These are phyloP conservation scores for Drepana arcuata DNA, from an alignment of 1,140 invertebrate species.

Conservation along the genomic window DNA sequence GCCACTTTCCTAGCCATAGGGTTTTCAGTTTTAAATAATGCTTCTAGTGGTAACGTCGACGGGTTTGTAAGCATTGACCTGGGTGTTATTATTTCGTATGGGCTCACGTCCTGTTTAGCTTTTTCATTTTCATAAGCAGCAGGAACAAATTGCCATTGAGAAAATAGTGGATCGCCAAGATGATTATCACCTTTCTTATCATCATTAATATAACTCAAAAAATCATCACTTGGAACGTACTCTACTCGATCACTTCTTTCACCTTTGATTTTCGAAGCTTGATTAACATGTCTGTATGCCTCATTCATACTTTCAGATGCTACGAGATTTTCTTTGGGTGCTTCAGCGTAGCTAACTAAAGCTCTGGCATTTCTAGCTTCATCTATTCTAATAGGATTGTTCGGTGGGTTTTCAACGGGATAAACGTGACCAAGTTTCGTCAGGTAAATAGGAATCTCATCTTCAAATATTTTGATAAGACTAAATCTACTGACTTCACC, in stretches of 20 bases:
- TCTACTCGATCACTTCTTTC: conserved; percentile 26
- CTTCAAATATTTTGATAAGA: conserved; percentile 76
- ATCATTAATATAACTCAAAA: conserved; percentile 51
- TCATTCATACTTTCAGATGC: conserved; percentile 69
- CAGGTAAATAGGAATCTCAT: conserved; percentile 69
- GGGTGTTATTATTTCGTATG: conserved; percentile 47
- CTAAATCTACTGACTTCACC: conserved; percentile 78
- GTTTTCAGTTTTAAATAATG: conserved; percentile 73
- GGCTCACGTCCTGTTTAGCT: conserved; percentile 32
- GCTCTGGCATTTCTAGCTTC: conserved; percentile 67
- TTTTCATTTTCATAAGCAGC: conserved; percentile 62
- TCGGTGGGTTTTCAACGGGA: conserved; percentile 63
- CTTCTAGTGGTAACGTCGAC: conserved; percentile 77
- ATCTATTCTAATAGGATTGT: conserved; percentile 66
- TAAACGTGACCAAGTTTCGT: conserved; percentile 67
- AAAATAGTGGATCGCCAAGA: conserved; percentile 25
- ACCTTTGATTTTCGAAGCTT: conserved; percentile 11
- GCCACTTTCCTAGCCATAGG: conserved; percentile 32
- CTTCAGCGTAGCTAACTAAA: conserved; percentile 49
- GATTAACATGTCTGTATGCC: conserved; percentile 53
- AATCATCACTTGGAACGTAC: conserved; percentile 40
- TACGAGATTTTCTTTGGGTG: conserved; percentile 60
- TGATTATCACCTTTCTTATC: conserved; percentile 41
- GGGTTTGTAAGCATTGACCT: conserved; percentile 63
- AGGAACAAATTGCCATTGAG: conserved; percentile 60